Evolutionary conservation across 2,797 vertebrate species (phyloP), one percentile per base, ranked within the genome.

Genomic region (Thalassophryne amazonica): DNA sequence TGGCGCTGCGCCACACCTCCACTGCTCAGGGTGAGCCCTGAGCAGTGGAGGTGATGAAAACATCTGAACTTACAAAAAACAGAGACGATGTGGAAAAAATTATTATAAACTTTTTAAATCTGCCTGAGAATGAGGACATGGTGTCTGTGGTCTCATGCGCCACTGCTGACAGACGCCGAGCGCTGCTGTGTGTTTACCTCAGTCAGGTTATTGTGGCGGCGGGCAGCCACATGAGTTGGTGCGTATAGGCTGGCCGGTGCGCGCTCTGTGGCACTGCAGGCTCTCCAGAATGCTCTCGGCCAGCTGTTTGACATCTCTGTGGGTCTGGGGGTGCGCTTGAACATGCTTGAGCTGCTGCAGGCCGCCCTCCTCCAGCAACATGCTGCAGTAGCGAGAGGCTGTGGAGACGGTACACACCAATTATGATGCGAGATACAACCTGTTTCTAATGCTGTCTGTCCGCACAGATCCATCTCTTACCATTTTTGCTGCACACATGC

Each of bases 401-500:
- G 89, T 42, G 77, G 67, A 55, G 29, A 35, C 16, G 19, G 5
- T 5, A 4, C 19, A 4, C 4, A 5, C 19, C 20, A 20, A 20
- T 20, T 2, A 18, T 20, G 3, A 19, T 20, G 5, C 5, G 6
- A 5, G 19, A n/a, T n/a, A n/a, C n/a, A n/a, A n/a, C n/a, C n/a
- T n/a, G n/a, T n/a, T n/a, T n/a, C n/a, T n/a, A n/a, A 20, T 19
- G 4, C 5, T 20, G 1, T 13, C 3, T 4, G 23, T 17, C 22
- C 2, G 19, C 7, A 2, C 4, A 8, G 18, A 4, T 48, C 2
- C 36, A 5, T 9, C 19, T 41, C 93, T 72, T 89, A 99, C 97
- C 94, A 30, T 99, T 99, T 86, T 99, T 99, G 85, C 96, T 99
- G 91, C 97, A 99, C 62, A 99, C 97, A 0, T 99, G 97, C 20